Evolutionary conservation across 2,113 vertebrate genomes (phyloP), one percentile per base, ranked within the genome.

Genomic region (Phyllopteryx taeniolatus): DNA sequence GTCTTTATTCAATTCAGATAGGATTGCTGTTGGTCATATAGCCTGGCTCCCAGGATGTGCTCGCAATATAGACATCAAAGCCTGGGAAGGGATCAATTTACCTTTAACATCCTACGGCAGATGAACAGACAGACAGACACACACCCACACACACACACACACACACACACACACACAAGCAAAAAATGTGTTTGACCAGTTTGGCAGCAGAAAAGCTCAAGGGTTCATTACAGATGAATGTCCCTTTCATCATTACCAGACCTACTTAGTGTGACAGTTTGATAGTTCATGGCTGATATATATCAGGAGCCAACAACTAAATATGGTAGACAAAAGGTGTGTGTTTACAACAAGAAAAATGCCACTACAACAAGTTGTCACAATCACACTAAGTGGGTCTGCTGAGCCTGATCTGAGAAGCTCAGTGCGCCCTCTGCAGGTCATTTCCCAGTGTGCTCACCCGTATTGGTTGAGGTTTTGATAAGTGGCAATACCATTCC

Each of bases 351-450:
- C 11, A 17, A 33, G 68, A 80, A 78, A 82, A 79, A 5, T 69
- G 81, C 46, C 27, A 71, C 42, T 71, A 71, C 67, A 73, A 71
- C 67, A 73, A 87, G 75, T 85, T 79, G 77, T 72, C 49, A 77
- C 59, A 62, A 62, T 59, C 44, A 35, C 17, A 13, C 39, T 75
- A 83, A 86, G 80, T 70, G 74, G 80, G 77, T 78, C 77, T 73
- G 71, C 35, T 49, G 42, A 46, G 72, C 49, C 14, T 1, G 4
- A 22, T 81, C 42, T 73, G 31, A 71, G 76, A 62, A 84, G 77
- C n/a, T 80, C 54, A 81, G 62, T 82, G 82, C 67, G 72, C 91
- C 92, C 88, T 80, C 90, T 92, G 80, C 76, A 79, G 90, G 81
- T 65, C 11, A 5, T 1, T 46, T 11, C 4, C 75, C 57, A 61